Conservation (phyloP, 2,113 vertebrate species). For the Ophthalmolycus amberensis region DNA sequence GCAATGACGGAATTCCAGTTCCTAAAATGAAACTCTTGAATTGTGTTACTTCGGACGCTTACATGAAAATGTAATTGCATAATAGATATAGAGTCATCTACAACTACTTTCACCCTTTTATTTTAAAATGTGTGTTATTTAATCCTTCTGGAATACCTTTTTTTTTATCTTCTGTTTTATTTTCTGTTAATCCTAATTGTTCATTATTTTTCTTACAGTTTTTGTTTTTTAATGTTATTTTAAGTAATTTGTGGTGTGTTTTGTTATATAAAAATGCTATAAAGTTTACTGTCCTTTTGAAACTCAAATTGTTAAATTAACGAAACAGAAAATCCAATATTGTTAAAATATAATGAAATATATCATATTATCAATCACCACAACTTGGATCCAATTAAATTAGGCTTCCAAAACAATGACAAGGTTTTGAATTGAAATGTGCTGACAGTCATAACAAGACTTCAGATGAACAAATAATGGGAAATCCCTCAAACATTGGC, state of each 20-base stretch:
- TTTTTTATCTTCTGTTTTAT: not conserved
- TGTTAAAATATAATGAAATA: not conserved
- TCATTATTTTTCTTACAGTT: not conserved
- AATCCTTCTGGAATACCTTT: not conserved
- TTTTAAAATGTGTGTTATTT: not conserved
- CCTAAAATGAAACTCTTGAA: slow-evolving; percentile 28
- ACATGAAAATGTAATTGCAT: not conserved
- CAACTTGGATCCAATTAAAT: not conserved
- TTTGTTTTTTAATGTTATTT: no score
- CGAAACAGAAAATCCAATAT: not conserved
- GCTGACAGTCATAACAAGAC: slow-evolving; percentile 6
- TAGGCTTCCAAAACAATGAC: not conserved
- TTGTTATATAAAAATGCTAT: not conserved
- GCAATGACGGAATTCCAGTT: slow-evolving; percentile 10
- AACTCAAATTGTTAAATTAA: not conserved
- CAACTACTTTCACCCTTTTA: not conserved
- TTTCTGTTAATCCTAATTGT: not conserved
- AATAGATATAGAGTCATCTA: not conserved
- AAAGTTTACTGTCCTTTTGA: not conserved
- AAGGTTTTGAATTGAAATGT: not conserved
- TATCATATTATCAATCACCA: not conserved
- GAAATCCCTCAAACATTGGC: slow-evolving; percentile 46
- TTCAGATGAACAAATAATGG: slow-evolving; percentile 27
- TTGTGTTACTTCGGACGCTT: slow-evolving; percentile 36
- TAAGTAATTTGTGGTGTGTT: not conserved